Percentiles rank a stretch among this genome's conserved stretches.
Conservation (phyloP, 2,888 invertebrate genomes). For the Mimachlamys varia region DNA sequence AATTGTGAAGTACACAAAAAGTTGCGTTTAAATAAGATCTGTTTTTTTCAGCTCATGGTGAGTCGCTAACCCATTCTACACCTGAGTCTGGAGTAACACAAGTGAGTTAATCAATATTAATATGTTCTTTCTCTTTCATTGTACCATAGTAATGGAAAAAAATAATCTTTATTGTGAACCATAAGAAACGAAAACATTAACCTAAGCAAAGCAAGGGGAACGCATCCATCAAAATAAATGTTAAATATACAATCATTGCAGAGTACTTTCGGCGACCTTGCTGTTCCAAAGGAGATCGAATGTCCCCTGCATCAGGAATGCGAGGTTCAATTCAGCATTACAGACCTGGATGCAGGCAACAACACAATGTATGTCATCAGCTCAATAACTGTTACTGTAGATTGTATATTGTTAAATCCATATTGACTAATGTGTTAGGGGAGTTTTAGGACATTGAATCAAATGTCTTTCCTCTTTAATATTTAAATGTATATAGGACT, state of each 20-base stretch:
- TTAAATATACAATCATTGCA: background rate
- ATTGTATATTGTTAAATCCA: too few species aligned
- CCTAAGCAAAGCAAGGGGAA: too few species aligned
- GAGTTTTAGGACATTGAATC: too few species aligned
- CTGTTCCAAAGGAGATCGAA: conserved; percentile 43
- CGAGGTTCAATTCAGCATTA: conserved; percentile 44
- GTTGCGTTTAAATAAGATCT: too few species aligned
- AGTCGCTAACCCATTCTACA: conserved; percentile 37
- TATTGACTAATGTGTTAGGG: too few species aligned
- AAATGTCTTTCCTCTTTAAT: too few species aligned
- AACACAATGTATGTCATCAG: background rate
- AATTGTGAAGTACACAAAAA: too few species aligned
- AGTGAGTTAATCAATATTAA: background rate
- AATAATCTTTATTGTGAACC: too few species aligned
- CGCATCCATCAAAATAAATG: too few species aligned
- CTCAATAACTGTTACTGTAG: too few species aligned
- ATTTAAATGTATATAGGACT: too few species aligned
- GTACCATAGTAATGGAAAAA: background rate
- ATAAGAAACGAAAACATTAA: too few species aligned
- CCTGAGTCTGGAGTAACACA: background rate
- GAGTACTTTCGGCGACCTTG: conserved; percentile 42
- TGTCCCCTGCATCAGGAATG: conserved; percentile 50
- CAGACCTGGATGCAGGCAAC: conserved; percentile 18
- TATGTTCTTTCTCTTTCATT: background rate
- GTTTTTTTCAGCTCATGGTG: conserved; percentile 37